Conservation (phyloP, 2,797 vertebrate species). For the Hypotaenidia philippensis region DNA sequence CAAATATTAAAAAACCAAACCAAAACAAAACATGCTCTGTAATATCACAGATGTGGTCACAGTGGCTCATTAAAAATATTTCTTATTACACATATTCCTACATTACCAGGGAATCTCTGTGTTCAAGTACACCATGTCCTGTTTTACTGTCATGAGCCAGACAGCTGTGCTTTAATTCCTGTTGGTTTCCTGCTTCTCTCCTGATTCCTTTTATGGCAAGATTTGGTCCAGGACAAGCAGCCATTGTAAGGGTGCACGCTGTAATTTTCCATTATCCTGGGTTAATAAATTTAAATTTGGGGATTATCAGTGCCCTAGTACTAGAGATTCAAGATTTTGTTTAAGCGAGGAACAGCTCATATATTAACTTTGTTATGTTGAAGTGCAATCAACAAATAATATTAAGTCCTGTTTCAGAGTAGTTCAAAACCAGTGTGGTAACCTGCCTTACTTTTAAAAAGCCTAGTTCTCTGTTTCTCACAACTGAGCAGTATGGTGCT, state of each 20-base stretch:
- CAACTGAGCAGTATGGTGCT: accelerated
- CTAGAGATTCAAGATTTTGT: neutral
- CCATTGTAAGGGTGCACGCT: neutral
- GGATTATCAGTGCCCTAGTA: neutral
- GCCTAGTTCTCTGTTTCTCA: neutral
- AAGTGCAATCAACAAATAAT: neutral
- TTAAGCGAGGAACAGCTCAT: neutral
- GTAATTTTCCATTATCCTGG: neutral
- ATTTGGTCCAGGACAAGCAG: neutral
- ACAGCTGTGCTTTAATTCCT: neutral
- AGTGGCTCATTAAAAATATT: neutral
- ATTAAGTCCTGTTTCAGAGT: neutral
- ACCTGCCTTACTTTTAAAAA: neutral
- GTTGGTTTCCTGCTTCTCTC: neutral
- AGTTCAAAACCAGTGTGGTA: neutral
- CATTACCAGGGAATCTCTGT: neutral
- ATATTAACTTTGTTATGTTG: neutral
- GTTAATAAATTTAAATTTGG: neutral
- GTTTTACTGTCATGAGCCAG: neutral
- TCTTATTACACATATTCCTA: neutral
- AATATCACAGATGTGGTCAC: neutral
- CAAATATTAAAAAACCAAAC: neutral
- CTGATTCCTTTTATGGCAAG: neutral
- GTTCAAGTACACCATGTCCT: neutral
- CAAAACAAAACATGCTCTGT: neutral